phyloP scores from a whole-genome alignment of 2,113 vertebrate genomes.

The Neolamprologus brichardi region DNA sequence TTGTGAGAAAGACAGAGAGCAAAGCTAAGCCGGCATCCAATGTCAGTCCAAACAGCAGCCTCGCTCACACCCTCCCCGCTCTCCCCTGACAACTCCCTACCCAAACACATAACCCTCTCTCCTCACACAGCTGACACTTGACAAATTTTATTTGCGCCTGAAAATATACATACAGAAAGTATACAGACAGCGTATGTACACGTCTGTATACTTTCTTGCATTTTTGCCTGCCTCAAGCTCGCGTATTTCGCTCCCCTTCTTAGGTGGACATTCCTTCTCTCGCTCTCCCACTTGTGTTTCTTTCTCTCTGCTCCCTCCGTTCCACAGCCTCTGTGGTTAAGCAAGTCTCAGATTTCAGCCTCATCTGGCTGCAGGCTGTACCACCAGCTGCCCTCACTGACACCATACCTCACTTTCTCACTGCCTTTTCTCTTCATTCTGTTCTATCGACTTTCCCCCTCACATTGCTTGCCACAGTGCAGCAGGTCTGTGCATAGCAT shows the following conservation, averaged over 20 bases:
- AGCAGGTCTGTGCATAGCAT: neutral
- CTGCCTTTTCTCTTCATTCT: neutral
- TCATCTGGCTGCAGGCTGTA: conserved; percentile 47
- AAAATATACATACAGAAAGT: neutral
- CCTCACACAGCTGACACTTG: neutral
- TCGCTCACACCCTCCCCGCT: conserved; percentile 3
- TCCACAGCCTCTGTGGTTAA: conserved; percentile 2
- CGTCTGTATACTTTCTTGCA: neutral
- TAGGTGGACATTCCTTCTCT: conserved; percentile 2
- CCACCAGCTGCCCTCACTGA: conserved; percentile 54
- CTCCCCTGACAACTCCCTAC: neutral
- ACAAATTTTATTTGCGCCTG: neutral
- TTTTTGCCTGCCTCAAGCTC: neutral
- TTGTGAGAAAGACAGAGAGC: neutral
- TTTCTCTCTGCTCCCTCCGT: conserved; percentile 1
- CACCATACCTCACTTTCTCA: conserved; percentile 31
- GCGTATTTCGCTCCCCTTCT: conserved; percentile 8
- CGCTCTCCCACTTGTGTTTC: neutral
- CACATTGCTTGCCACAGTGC: neutral
- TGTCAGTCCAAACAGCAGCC: conserved; percentile 45
- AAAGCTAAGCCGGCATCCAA: conserved; percentile 21
- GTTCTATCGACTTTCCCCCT: neutral
- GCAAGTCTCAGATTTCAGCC: conserved; percentile 64
- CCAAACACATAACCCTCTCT: neutral
- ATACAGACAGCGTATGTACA: neutral